phyloP scores from a whole-genome alignment of 2,113 vertebrate genomes.

The Diphyllodes magnificus region DNA sequence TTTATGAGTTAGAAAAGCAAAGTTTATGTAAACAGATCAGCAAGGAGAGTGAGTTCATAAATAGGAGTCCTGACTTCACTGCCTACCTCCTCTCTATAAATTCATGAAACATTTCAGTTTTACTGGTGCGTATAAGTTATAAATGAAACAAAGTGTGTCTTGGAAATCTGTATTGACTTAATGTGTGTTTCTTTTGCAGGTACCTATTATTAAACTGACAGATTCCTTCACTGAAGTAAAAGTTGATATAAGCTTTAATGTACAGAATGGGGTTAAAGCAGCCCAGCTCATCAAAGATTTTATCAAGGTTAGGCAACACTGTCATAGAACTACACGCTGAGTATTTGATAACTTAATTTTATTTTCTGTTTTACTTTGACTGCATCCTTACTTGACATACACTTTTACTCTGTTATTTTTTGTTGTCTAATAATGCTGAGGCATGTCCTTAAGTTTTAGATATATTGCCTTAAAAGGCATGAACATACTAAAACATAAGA shows the following conservation, averaged over 20 bases:
- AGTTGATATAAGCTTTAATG: conserved; percentile 99
- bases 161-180: not conserved
- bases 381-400: not conserved
- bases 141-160: not conserved
- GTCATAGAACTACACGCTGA: not conserved
- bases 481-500: not conserved
- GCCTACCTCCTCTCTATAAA: not conserved
- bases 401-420: not conserved
- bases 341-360: not conserved
- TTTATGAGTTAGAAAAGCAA: not conserved
- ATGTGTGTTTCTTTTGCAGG: conserved; percentile 73
- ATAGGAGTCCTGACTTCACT: not conserved
- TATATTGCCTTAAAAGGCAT: not conserved
- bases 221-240: conserved; percentile 97
- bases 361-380: not conserved
- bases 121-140: not conserved
- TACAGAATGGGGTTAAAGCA: conserved; percentile 93
- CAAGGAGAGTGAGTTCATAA: not conserved
- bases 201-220: conserved; percentile 98
- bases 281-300: conserved; percentile 96
- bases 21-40: not conserved
- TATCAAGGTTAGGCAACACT: conserved; percentile 83
- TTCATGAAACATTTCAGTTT: not conserved
- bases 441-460: not conserved
- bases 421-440: not conserved